phyloP scores from a whole-genome alignment of 2,888 invertebrate genomes.

The Amphipyra tragopoginis region DNA sequence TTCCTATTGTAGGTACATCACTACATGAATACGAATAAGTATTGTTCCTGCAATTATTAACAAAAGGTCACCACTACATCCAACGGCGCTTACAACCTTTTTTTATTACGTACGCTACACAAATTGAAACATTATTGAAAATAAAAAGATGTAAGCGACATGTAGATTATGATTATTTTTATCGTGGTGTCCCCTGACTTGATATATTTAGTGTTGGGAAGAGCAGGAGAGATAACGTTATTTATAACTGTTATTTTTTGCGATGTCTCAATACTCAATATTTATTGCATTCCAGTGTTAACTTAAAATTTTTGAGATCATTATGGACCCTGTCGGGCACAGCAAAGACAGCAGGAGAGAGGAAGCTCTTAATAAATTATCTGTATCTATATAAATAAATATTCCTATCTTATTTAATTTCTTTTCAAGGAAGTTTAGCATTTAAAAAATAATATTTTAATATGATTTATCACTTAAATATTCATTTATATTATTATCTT shows the following conservation, averaged over 20 bases:
- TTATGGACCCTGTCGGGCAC: too few species aligned
- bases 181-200: conserved; percentile 11
- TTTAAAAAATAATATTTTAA: too few species aligned
- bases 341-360: too few species aligned
- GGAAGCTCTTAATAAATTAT: too few species aligned
- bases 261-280: too few species aligned
- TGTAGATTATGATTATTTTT: conserved; percentile 24
- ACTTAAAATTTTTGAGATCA: too few species aligned
- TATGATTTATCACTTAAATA: too few species aligned
- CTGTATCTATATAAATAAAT: too few species aligned
- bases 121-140: neutral
- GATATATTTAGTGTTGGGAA: conserved; percentile 22
- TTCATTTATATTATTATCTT: too few species aligned
- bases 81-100: conserved; percentile 6
- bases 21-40: conserved; percentile 26
- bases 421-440: too few species aligned
- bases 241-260: conserved; percentile 9
- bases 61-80: neutral
- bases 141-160: conserved; percentile 21
- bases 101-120: neutral
- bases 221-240: neutral
- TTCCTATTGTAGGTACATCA: neutral
- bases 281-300: too few species aligned
- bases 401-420: too few species aligned
- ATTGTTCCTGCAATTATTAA: neutral